These are phyloP conservation scores for Athalia rosae DNA, from an alignment of 2,888 invertebrate genomes.

Conservation along the genomic window DNA sequence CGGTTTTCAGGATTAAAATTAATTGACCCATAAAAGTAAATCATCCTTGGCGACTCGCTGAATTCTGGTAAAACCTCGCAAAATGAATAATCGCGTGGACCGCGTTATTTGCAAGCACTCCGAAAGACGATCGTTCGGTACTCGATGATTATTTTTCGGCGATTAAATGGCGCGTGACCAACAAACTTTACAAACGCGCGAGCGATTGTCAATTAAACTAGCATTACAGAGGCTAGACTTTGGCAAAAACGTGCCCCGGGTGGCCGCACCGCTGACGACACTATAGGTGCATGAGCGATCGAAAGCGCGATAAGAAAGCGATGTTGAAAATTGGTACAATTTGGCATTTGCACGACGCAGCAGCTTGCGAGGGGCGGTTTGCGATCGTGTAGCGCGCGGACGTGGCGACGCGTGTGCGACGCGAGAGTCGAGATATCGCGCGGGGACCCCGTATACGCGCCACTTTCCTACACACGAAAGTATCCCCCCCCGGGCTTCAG, in stretches of 20 bases:
- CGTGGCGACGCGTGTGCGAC: conserved; percentile 37
- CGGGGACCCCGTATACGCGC: neutral
- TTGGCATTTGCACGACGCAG: conserved; percentile 61
- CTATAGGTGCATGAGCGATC: conserved; percentile 4
- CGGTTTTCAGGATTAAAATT: conserved; percentile 27
- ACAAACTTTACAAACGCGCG: neutral
- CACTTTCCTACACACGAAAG: no score
- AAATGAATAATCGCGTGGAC: no score
- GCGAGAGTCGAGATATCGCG: conserved; percentile 36
- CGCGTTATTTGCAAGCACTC: no score
- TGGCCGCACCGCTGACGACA: neutral
- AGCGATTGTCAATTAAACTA: conserved; percentile 39
- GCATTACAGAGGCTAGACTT: conserved; percentile 9
- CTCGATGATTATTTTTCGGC: conserved; percentile 28
- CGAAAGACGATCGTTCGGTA: neutral
- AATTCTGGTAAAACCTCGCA: neutral
- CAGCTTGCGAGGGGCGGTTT: conserved; percentile 52
- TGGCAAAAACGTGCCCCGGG: conserved; percentile 18
- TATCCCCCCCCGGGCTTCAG: conserved; percentile 11
- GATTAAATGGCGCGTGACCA: conserved; percentile 1
- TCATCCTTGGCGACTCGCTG: conserved; percentile 29
- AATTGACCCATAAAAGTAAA: conserved; percentile 30
- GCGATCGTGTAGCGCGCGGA: conserved; percentile 10
- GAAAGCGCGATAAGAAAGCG: conserved; percentile 26
- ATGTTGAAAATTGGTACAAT: conserved; percentile 64